phyloP scores from a whole-genome alignment of 1,140 invertebrate genomes.

The Heterodera carotae region DNA sequence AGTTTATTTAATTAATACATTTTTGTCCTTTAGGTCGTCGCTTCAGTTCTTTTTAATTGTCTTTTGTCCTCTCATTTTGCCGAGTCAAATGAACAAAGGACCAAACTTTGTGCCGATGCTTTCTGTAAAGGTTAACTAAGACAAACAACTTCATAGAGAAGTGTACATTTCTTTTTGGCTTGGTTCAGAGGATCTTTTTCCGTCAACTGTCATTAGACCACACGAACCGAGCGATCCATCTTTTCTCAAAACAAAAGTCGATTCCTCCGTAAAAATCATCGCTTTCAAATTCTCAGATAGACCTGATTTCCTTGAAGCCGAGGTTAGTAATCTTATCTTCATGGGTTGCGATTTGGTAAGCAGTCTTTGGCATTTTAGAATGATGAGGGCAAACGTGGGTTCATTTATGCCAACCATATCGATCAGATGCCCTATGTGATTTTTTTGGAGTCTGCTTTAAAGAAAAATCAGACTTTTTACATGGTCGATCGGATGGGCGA shows the following conservation, averaged over 20 bases:
- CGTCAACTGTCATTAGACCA: constrained; percentile 7
- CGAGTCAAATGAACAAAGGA: background rate
- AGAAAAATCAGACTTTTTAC: constrained; percentile 2
- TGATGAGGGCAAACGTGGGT: background rate
- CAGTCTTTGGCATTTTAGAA: background rate
- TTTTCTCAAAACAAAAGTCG: background rate
- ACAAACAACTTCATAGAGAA: background rate
- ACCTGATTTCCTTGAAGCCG: constrained; percentile 22
- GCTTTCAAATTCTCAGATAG: constrained; percentile 17
- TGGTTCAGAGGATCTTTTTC: constrained; percentile 19
- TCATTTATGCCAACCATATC: constrained; percentile 13
- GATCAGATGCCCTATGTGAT: constrained; percentile 10
- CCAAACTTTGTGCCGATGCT: constrained; percentile 21
- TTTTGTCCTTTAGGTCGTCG: background rate
- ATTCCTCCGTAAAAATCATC: constrained; percentile 4
- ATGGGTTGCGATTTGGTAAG: background rate
- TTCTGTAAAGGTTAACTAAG: background rate
- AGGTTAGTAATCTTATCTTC: background rate
- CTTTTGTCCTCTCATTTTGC: background rate
- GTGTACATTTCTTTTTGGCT: background rate
- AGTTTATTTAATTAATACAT: background rate
- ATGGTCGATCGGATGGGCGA: background rate
- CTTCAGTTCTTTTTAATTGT: background rate
- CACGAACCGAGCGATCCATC: background rate
- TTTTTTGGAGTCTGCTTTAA: constrained; percentile 22